phyloP scores from a whole-genome alignment of 30 jellyfish, hydroid and myxozoan genomes.

The Hydractinia echinata region DNA sequence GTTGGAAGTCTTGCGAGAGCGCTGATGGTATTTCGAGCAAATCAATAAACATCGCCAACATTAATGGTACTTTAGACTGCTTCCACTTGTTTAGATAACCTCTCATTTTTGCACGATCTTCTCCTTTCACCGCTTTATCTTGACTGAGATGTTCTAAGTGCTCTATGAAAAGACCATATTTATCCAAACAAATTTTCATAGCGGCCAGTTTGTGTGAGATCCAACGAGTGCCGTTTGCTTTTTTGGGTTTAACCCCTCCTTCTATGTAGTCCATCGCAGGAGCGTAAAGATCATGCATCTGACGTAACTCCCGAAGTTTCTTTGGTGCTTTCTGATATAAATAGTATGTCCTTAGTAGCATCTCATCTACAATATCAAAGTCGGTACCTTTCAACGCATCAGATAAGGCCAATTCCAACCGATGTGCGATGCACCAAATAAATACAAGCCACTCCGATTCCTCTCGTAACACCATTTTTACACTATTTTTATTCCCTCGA shows the following conservation, averaged over 20 bases:
- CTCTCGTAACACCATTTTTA: slow-evolving; percentile 7
- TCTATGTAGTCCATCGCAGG: background rate
- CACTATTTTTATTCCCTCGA: no score
- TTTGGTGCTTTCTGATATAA: no score
- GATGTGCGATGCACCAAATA: no score
- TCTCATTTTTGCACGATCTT: background rate
- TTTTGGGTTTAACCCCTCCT: background rate
- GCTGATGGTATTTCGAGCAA: background rate
- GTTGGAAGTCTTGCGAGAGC: background rate
- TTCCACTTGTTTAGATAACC: background rate
- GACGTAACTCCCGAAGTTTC: slow-evolving; percentile 7
- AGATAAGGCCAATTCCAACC: no score
- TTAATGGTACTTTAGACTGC: background rate
- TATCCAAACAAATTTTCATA: slow-evolving; percentile 25
- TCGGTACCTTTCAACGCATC: background rate
- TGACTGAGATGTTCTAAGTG: background rate
- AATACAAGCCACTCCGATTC: no score
- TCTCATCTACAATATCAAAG: no score
- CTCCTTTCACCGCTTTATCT: background rate
- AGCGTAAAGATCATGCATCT: slow-evolving; percentile 12
- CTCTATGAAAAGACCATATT: background rate
- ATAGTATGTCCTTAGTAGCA: no score
- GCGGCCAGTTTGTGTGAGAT: slow-evolving; percentile 28
- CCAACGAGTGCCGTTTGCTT: slow-evolving; percentile 23
- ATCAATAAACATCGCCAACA: background rate